A percentile compares a stretch with the other conserved stretches of the same genome.
Conservation (phyloP, 2,797 vertebrate genomes). For the Tapirus indicus region DNA sequence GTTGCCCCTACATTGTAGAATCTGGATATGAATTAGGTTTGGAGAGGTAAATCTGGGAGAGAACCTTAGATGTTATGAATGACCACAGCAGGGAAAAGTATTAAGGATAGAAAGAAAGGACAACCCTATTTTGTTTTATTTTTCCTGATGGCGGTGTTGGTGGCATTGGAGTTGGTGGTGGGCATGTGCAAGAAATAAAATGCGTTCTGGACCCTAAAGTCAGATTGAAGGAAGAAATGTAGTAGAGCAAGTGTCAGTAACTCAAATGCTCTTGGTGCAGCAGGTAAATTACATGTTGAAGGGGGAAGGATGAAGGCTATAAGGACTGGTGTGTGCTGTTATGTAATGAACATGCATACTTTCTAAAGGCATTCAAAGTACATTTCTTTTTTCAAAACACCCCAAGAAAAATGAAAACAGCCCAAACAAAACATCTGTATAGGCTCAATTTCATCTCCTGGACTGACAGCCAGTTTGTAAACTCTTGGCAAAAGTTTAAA, state of each 20-base stretch:
- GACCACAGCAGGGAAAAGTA: not conserved
- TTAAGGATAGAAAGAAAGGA: not conserved
- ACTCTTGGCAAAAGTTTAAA: not conserved
- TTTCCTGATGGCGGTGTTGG: not conserved
- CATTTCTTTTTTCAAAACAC: not conserved
- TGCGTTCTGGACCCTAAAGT: not conserved
- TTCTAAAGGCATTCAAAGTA: not conserved
- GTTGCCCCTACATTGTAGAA: not conserved
- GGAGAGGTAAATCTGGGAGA: not conserved
- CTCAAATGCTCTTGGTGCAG: not conserved
- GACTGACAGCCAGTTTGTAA: not conserved
- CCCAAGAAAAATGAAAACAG: not conserved
- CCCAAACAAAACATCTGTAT: not conserved
- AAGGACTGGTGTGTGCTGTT: not conserved
- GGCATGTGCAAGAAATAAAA: not conserved
- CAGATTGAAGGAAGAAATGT: not conserved
- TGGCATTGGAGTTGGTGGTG: not conserved
- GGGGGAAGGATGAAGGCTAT: not conserved
- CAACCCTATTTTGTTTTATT: not conserved
- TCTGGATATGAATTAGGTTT: conserved; percentile 40
- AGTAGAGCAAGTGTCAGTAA: not conserved
- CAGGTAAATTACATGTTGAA: not conserved
- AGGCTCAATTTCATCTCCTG: not conserved
- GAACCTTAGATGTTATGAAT: not conserved
- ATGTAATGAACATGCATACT: not conserved